Base-by-base conservation (phyloP, 2,888 invertebrate species). In the Cheilosia soror region DNA sequence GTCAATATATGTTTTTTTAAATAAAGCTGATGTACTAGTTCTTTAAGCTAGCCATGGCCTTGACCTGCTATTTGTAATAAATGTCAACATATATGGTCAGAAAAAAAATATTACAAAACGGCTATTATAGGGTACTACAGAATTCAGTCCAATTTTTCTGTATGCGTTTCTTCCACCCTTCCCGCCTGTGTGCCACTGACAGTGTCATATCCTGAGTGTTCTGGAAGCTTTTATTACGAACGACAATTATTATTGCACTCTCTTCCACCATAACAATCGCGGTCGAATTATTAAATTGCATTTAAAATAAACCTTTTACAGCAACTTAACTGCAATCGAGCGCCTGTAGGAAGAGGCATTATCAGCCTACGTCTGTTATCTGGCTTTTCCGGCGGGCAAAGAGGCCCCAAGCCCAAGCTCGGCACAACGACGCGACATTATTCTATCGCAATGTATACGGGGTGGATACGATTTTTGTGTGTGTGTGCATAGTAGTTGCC, bases 311-410 rank as follows among this genome's bases (percentile, higher is more conserved):
- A 49, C 25, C 51, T 60, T 60, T 68, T 40, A 78, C 33, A 72
- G 37, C 79, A 75, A 75, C 47, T 71, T 69, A 69, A 79, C 69
- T 84, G 79, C 65, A 84, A 79, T 65, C 69, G 75, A 71, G 60
- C 9, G 68, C 84, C 66, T 25, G 79, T 69, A 71, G 84, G 65
- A 47, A 57, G 73, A 51, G 42, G 58, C 63, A 47, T 75, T 58
- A 79, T 75, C 78, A 73, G 44, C 40, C 63, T 33, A 37, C 31
- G 51, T 58, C 60, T 53, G 65, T 69, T 75, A 69, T 79, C 84
- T 65, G 27, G 3, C 15, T 58, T 53, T 69, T 58, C 73, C 63
- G 58, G 40, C 58, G 63, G 73, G 68, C 63, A 49, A 55, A 27
- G 62, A 15, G 25, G 27, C 71, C 42, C 44, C 20, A 20, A 20